Percentiles rank a stretch among this genome's conserved stretches.
Evolutionary conservation across 2,797 vertebrate genomes (phyloP).

Genomic region (Gymnodraco acuticeps): DNA sequence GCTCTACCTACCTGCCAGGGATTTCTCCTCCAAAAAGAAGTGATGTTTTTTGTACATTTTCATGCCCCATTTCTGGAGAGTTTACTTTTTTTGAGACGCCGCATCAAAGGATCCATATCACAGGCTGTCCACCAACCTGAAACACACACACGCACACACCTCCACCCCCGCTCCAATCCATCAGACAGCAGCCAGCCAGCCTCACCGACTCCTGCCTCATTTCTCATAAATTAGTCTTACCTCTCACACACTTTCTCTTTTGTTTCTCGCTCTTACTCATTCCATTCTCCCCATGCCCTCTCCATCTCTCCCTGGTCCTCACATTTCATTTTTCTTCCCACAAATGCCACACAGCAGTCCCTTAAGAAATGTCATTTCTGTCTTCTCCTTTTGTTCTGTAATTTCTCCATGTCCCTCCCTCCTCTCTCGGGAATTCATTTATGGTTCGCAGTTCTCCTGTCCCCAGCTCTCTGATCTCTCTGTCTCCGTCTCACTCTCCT

Average conservation of each 20-base stretch:
- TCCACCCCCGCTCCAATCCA: slow-evolving; percentile 66
- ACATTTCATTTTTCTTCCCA: slow-evolving; percentile 82
- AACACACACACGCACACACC: slow-evolving; percentile 36
- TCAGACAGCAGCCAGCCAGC: slow-evolving; percentile 73
- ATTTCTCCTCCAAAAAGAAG: slow-evolving; percentile 70
- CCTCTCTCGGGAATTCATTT: slow-evolving; percentile 78
- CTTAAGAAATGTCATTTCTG: slow-evolving; percentile 84
- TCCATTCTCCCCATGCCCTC: slow-evolving; percentile 79
- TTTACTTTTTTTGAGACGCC: slow-evolving; percentile 67
- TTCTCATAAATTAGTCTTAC: slow-evolving; percentile 84
- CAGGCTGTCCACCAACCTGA: slow-evolving; percentile 68
- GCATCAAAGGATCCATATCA: slow-evolving; percentile 74
- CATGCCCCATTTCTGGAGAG: slow-evolving; percentile 72
- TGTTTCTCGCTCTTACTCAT: slow-evolving; percentile 79
- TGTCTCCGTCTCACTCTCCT: slow-evolving; percentile 64
- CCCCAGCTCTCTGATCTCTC: slow-evolving; percentile 78
- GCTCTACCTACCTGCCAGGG: slow-evolving; percentile 61
- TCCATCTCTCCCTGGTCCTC: slow-evolving; percentile 80
- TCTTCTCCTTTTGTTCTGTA: slow-evolving; percentile 83
- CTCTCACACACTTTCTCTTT: slow-evolving; percentile 81
- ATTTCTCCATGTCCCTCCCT: slow-evolving; percentile 79
- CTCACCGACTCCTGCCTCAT: slow-evolving; percentile 76
- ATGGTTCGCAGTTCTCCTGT: slow-evolving; percentile 73
- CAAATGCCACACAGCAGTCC: slow-evolving; percentile 84
- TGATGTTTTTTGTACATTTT: slow-evolving; percentile 66